phyloP scores from a whole-genome alignment of 2,888 invertebrate genomes.

The Pyrochroa serraticornis region DNA sequence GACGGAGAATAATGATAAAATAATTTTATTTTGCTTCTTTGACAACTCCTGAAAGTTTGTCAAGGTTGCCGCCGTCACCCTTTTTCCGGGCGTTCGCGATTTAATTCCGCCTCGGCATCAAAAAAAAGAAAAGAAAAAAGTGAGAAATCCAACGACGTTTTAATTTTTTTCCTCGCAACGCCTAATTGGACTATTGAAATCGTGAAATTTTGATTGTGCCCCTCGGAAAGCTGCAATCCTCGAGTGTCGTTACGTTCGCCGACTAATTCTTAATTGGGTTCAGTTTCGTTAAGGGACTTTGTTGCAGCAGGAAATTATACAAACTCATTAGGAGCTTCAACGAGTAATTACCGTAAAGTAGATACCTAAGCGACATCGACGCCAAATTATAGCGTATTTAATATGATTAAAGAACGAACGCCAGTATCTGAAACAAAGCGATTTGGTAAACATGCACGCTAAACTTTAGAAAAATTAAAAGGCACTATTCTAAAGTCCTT shows the following conservation, averaged over 20 bases:
- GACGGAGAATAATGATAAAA: slow-evolving; percentile 34
- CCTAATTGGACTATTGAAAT: slow-evolving; percentile 14
- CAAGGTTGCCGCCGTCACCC: slow-evolving; percentile 18
- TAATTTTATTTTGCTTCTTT: slow-evolving; percentile 31
- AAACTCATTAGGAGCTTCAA: not conserved
- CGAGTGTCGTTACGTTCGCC: not conserved
- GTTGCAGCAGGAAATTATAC: slow-evolving; percentile 1
- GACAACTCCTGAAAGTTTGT: slow-evolving; percentile 27
- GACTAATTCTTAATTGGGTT: not conserved
- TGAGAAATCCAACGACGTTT: slow-evolving; percentile 7
- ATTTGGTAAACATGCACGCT: too few relatives aligned
- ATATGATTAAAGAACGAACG: too few relatives aligned
- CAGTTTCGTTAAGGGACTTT: slow-evolving; percentile 3
- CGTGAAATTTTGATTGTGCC: slow-evolving; percentile 11
- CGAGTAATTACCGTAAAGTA: not conserved
- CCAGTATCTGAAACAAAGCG: too few relatives aligned
- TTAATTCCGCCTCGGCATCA: not conserved
- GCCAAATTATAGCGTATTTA: too few relatives aligned
- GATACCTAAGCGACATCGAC: too few relatives aligned
- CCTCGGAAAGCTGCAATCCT: not conserved
- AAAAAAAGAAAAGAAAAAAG: slow-evolving; percentile 10
- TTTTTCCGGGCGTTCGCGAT: slow-evolving; percentile 13
- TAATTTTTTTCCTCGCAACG: not conserved
- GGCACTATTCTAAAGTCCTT: too few relatives aligned
- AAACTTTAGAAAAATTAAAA: too few relatives aligned